Evolutionary conservation across 2,113 vertebrate genomes (phyloP).

Genomic region (Eulemur macaco): DNA sequence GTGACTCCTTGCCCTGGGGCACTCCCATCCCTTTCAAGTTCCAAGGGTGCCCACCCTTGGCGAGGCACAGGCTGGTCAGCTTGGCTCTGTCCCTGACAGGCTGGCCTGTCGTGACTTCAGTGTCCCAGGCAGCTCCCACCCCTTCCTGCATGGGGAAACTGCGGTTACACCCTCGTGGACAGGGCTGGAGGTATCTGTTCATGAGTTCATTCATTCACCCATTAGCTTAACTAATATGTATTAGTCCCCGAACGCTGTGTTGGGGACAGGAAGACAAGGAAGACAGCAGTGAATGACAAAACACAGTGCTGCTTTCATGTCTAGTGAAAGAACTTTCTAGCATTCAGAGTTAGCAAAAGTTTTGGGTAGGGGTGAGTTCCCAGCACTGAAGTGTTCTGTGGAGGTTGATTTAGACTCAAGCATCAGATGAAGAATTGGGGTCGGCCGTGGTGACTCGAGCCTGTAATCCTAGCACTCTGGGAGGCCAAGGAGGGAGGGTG

Average conservation of each 20-base stretch:
- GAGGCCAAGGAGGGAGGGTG: too few species aligned
- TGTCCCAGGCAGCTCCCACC: fast-evolving
- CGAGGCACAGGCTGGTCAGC: fast-evolving
- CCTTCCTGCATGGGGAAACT: neutral
- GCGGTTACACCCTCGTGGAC: neutral
- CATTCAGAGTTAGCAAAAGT: neutral
- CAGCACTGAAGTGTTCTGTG: neutral
- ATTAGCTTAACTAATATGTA: neutral
- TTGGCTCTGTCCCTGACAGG: neutral
- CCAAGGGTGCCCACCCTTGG: neutral
- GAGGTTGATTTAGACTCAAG: neutral
- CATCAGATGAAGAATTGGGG: neutral
- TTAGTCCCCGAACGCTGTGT: neutral
- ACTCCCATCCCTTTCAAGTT: neutral
- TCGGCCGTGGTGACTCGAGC: fast-evolving
- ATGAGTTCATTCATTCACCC: neutral
- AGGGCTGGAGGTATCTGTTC: neutral
- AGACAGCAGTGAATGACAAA: neutral
- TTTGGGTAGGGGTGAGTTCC: neutral
- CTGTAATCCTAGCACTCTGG: too few species aligned
- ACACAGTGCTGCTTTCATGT: neutral
- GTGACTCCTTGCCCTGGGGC: neutral
- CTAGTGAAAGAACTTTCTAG: neutral
- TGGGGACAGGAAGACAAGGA: neutral
- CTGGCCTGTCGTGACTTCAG: neutral